These are phyloP conservation scores for Apteryx owenii DNA, from an alignment of 2,113 vertebrate species.

Conservation along the genomic window DNA sequence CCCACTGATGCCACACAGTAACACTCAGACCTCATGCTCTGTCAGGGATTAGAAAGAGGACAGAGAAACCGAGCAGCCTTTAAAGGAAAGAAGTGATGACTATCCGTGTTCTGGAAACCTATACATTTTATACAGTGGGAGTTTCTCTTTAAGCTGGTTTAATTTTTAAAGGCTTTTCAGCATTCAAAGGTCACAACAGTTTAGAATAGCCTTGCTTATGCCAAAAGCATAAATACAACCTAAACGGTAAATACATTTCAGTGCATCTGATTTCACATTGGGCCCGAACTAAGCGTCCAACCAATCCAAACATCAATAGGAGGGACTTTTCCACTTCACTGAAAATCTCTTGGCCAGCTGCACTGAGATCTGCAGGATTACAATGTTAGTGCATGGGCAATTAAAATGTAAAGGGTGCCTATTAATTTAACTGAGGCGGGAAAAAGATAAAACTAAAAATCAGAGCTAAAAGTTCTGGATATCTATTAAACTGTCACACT, in stretches of 20 bases:
- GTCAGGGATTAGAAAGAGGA: not conserved
- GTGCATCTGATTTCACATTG: not conserved
- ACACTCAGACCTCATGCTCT: not conserved
- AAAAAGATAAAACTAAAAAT: not conserved
- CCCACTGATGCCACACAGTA: not conserved
- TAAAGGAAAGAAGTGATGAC: not conserved
- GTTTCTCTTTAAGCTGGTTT: conserved; percentile 1
- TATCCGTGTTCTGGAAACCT: not conserved
- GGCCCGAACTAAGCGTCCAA: not conserved
- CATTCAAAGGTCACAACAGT: not conserved
- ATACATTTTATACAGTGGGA: not conserved
- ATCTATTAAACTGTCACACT: not conserved
- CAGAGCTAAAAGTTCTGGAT: not conserved
- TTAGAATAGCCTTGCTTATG: not conserved
- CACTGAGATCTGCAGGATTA: not conserved
- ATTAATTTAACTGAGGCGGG: not conserved
- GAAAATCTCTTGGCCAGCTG: not conserved
- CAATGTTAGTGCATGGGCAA: not conserved
- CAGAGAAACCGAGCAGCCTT: not conserved
- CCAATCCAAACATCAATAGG: not conserved
- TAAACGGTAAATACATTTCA: not conserved
- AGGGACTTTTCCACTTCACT: not conserved
- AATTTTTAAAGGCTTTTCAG: not conserved
- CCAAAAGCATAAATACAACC: not conserved
- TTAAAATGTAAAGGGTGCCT: not conserved